These are phyloP conservation scores for Grus americana DNA, from an alignment of 2,113 vertebrate species.

Conservation along the genomic window DNA sequence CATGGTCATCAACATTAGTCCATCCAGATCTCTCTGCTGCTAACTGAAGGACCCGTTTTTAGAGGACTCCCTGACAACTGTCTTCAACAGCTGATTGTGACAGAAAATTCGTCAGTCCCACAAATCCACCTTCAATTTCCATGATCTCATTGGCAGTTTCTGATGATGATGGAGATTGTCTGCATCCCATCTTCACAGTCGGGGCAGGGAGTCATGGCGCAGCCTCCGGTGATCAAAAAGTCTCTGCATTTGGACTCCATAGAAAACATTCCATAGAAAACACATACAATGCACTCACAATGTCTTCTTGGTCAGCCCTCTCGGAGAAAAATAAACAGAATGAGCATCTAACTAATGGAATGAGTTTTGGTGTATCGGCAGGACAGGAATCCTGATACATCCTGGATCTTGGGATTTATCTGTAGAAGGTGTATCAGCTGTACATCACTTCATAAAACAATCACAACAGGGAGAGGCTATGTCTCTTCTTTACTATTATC, in stretches of 20 bases:
- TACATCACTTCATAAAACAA: background rate
- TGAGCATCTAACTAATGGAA: background rate
- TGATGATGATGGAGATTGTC: background rate
- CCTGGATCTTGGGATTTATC: background rate
- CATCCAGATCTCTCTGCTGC: background rate
- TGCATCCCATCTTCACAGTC: background rate
- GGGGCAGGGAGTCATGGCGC: background rate
- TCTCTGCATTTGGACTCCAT: background rate
- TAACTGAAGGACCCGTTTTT: background rate
- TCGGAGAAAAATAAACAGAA: background rate
- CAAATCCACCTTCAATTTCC: background rate
- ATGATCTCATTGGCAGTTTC: background rate
- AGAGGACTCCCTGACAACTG: background rate
- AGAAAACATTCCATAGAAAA: background rate
- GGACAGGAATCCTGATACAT: background rate
- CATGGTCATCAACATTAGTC: background rate
- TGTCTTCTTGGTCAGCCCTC: background rate
- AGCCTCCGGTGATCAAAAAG: background rate
- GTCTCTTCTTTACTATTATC: background rate
- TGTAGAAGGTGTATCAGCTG: background rate
- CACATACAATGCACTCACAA: background rate
- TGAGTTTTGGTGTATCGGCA: rapidly evolving
- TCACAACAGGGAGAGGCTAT: background rate
- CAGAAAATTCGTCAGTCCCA: background rate
- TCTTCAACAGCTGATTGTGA: background rate